Evolutionary conservation across 1,140 invertebrate species (phyloP), one percentile per base, ranked within the genome.

Genomic region (Hydropsyche tenuis): DNA sequence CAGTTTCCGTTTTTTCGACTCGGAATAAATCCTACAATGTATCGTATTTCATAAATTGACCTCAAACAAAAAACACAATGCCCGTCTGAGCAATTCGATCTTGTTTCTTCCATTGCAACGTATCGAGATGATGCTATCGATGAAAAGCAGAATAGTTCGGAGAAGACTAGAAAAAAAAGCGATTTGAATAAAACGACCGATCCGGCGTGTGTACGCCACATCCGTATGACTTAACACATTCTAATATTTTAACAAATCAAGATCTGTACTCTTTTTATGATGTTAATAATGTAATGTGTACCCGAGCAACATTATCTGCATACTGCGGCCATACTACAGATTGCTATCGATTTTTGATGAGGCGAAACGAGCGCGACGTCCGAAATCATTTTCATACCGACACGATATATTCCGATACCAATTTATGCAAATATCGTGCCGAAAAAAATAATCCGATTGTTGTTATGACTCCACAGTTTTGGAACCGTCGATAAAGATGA

Each of bases 401-500:
- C 51, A 20, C 51, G 20, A n/a, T 18, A 2, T 53, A 53, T 53
- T 53, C 51, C 20, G 23, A 25, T 22, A 60, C 56, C 56, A 25
- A 60, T 60, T 60, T 25, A 60, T 60, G 56, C 56, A 60, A 60
- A 60, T 60, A 23, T 60, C 11, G 23, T 14, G 9, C 25, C 1
- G 22, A 60, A 60, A 60, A 60, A 25, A 60, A 60, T 60, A 60
- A 60, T 60, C 56, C 56, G 56, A 60, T 60, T 60, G 56, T 60
- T 60, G 56, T 25, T 60, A 60, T 60, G 56, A 60, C 63, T 43
- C 63, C 62, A 72, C 74, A 73, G 76, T 73, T 77, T 64, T 71
- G 51, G 73, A 70, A 68, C 16, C 23, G 2, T 22, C 45, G 51
- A 66, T 75, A 75, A 75, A 77, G 73, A 77, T 77, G 76, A 77